Conservation (phyloP, 2,113 vertebrate species). For the Lagopus muta region DNA sequence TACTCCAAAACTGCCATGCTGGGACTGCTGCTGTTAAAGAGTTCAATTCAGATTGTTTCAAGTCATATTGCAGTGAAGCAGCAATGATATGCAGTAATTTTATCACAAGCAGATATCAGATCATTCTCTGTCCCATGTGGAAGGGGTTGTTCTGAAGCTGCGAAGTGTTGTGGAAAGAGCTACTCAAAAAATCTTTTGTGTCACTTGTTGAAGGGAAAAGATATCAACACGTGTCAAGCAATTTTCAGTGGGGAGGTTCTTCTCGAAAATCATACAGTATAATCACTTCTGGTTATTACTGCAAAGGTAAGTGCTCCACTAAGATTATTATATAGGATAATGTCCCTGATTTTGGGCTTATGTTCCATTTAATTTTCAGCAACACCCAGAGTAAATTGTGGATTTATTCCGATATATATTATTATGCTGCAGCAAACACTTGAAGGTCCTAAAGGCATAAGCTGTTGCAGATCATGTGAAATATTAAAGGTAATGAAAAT, state of each 20-base stretch:
- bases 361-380: background rate
- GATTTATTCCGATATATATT: background rate
- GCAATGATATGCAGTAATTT: conserved; percentile 33
- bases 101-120: conserved; percentile 12
- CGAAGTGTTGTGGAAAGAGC: background rate
- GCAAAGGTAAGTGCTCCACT: background rate
- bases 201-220: background rate
- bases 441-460: background rate
- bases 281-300: background rate
- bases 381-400: background rate
- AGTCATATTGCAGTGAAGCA: conserved; percentile 40
- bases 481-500: background rate
- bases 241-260: background rate
- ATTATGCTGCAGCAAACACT: background rate
- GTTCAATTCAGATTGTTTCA: conserved; percentile 57
- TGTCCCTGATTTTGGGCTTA: background rate
- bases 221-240: background rate
- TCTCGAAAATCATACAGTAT: background rate
- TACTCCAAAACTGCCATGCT: conserved; percentile 28
- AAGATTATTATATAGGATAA: background rate
- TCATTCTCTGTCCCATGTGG: conserved; percentile 9
- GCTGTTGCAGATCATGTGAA: background rate
- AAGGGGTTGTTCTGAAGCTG: background rate
- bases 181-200: background rate
- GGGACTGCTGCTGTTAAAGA: background rate